Evolutionary conservation across 2,113 vertebrate species (phyloP), one percentile per base, ranked within the genome.

Genomic region (Sisor rabdophorus): DNA sequence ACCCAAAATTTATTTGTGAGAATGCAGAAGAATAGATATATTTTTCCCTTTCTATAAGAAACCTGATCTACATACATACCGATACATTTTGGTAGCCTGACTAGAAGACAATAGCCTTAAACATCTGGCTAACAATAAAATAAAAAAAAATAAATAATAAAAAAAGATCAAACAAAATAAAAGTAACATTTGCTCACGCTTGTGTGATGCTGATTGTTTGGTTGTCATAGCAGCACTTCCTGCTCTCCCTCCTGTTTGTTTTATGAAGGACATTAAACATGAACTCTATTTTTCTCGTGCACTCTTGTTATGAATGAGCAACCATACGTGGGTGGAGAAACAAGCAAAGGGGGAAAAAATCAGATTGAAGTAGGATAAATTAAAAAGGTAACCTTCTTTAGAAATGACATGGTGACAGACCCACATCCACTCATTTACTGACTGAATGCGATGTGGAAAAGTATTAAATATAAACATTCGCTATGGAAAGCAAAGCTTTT

Each of bases 151-250:
- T 58, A 64, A 72, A 12, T 44, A 63, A 69, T 76, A 69, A 58
- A 60, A 71, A n/a, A n/a, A n/a, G n/a, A n/a, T n/a, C n/a, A 11
- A 79, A 76, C 47, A 77, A 81, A 82, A 17, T n/a, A 16, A 26
- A 26, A 26, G 22, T 17, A 47, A 73, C 87, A 89, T 87, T 87
- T 88, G 89, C 89, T 88, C 87, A 88, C 88, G 88, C 88, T 20
- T 88, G 88, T 89, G 91, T 88, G 89, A 88, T 85, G 87, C 84
- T 87, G 87, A 88, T 90, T 86, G 89, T 91, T 90, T 81, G 58
- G 83, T 91, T 88, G 80, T 89, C 86, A 88, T 89, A 77, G 88
- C 85, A 90, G 90, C 91, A 82, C 47, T 50, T 74, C 81, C 76
- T 64, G 36, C 32, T 56, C 86, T 82, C 82, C 88, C 84, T 84